Percentiles rank a stretch among this genome's conserved stretches.
Evolutionary conservation across 2,797 vertebrate genomes (phyloP).

Genomic region (Spea hammondii): DNA sequence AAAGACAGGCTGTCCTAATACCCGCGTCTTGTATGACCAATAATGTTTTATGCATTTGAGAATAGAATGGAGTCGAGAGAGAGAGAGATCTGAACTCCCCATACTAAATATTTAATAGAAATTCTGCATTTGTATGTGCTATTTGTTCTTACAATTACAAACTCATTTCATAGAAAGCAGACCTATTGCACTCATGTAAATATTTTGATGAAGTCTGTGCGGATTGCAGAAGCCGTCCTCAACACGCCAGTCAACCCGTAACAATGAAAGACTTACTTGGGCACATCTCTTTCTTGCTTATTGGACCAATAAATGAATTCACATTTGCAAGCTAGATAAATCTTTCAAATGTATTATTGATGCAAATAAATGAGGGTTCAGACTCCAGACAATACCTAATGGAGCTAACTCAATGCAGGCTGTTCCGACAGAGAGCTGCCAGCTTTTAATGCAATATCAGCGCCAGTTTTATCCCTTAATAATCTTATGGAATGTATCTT

Average conservation of each 20-base stretch:
- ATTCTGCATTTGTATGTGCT: constrained; percentile 48
- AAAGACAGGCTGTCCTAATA: constrained; percentile 11
- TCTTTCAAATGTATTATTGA: constrained; percentile 80
- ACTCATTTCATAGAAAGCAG: constrained; percentile 40
- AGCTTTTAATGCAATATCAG: constrained; percentile 68
- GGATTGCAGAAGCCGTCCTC: constrained; percentile 45
- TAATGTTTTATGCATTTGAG: constrained; percentile 32
- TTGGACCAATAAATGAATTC: constrained; percentile 75
- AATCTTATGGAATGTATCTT: constrained; percentile 71
- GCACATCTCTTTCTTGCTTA: constrained; percentile 65
- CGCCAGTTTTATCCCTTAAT: constrained; percentile 81
- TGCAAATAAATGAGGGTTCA: constrained; percentile 78
- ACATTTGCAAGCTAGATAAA: constrained; percentile 85
- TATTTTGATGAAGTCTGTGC: constrained; percentile 47
- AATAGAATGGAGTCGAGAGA: constrained; percentile 24
- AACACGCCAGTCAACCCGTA: constrained; percentile 50
- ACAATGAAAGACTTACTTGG: constrained; percentile 40
- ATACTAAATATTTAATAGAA: constrained; percentile 49
- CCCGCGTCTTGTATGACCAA: constrained; percentile 20
- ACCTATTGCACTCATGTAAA: constrained; percentile 50
- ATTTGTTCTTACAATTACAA: constrained; percentile 50
- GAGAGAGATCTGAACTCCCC: constrained; percentile 33
- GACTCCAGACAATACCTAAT: constrained; percentile 80
- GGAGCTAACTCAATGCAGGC: constrained; percentile 73
- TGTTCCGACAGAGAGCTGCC: constrained; percentile 73